Evolutionary conservation across 2,113 vertebrate species (phyloP), one percentile per base, ranked within the genome.

Genomic region (Trichomycterus rosablanca): DNA sequence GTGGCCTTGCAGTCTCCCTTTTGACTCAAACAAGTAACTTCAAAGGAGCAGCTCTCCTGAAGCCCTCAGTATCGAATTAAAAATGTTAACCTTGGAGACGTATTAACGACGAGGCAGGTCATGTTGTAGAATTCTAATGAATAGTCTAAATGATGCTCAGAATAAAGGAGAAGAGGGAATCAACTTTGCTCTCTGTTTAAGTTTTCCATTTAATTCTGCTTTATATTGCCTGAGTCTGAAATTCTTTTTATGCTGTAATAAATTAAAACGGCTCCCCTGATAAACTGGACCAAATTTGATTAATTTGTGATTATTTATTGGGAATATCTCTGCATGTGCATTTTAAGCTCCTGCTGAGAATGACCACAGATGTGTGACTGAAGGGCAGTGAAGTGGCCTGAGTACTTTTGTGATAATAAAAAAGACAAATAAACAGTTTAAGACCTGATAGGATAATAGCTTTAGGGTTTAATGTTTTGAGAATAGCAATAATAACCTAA

Each of bases 31-130:
- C 83, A 79, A 75, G 76, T 75, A 84, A 84, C 85, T 85, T 89
- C 84, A 87, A 89, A 88, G 76, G 67, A 77, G 68, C 72, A 80
- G 81, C 83, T 83, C 82, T 80, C 26, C 73, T 44, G 63, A 81
- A 87, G 80, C 80, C 76, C 80, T 83, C 76, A 79, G 78, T 86
- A 81, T 83, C 83, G 83, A 82, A 85, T 87, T 86, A 83, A 84
- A 87, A 85, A 85, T 74, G 80, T 83, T 86, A 86, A 88, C 85
- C 83, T 88, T 87, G 83, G 81, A 87, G 84, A 86, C 81, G 76
- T 74, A 78, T 76, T 84, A 84, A 84, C 82, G 80, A 84, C 68
- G 72, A 73, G 42, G 59, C 74, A 53, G 73, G 34, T 75, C 59
- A 70, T 48, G 73, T 72, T 72, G 73, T 52, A 66, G 85, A 84